phyloP scores from a whole-genome alignment of 2,797 vertebrate genomes.

The Ficedula albicollis region DNA sequence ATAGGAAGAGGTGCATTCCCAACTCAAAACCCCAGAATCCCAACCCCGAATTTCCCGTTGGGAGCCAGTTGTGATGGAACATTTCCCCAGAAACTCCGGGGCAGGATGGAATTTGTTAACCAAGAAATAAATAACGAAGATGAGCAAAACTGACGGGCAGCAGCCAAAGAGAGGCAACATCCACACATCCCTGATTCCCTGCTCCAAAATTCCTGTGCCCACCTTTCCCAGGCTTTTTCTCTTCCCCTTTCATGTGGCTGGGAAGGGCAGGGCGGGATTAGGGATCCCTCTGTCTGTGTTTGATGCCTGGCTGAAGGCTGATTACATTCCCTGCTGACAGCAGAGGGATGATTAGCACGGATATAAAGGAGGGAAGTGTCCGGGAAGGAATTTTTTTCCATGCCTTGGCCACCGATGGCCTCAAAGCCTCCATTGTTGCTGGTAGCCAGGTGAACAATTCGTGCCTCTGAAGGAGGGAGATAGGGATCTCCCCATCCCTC shows the following conservation, averaged over 20 bases:
- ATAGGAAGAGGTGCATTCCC: too few species aligned
- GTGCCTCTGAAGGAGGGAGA: neutral
- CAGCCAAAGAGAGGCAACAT: neutral
- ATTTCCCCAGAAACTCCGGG: too few species aligned
- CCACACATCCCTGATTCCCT: neutral
- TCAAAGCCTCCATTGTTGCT: constrained; percentile 52
- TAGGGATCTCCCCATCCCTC: neutral
- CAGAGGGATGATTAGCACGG: neutral
- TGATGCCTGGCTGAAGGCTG: neutral
- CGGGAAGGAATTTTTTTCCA: neutral
- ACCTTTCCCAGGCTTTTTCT: neutral
- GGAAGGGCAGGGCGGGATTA: neutral
- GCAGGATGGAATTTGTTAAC: too few species aligned
- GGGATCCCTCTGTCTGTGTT: neutral
- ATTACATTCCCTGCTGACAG: constrained; percentile 26
- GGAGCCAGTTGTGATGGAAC: too few species aligned
- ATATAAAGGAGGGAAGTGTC: neutral
- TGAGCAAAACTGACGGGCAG: too few species aligned
- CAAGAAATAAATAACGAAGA: too few species aligned
- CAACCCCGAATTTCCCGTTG: too few species aligned
- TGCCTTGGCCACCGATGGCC: neutral
- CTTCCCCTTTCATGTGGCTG: neutral
- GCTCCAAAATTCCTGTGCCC: fast-evolving
- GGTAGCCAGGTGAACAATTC: neutral
- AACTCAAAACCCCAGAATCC: too few species aligned